Evolutionary conservation across 2,113 vertebrate species (phyloP), one percentile per base, ranked within the genome.

Genomic region (Gadus macrocephalus): DNA sequence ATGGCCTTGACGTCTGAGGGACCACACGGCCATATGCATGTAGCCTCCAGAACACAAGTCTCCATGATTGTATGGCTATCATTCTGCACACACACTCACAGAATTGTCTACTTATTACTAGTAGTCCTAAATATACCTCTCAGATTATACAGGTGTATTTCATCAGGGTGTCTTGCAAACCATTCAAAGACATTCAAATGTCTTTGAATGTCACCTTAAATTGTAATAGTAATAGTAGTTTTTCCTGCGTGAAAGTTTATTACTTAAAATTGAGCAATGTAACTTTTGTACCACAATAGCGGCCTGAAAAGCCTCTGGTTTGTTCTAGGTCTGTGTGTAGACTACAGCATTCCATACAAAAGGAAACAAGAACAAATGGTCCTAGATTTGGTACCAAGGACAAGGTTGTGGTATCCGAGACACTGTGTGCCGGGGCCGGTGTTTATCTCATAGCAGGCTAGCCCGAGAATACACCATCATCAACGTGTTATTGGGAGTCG

Each of bases 1-100:
- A 80, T 70, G 2, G 90, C 90, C 22, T 71, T 67, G 62, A 94
- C 64, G 28, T 87, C 94, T 95, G 27, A 19, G 12, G 42, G 42
- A 14, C 8, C 8, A 35, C 31, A 7, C 31, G 31, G 31, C 31
- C 31, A 35, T 35, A 7, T 7, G 31, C 31, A 35, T 35, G 4
- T 6, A 35, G 31, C 31, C 31, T 35, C 31, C 31, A 35, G 31
- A 35, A 4, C 31, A 35, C 31, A 7, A 35, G 31, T 35, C 4
- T 35, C 31, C 31, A 55, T 55, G 16, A 8, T 3, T 3, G 53
- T 55, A 9, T 16, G 16, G 12, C 3, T 15, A 15, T 15, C 53
- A 55, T 55, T 12, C 53, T 55, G 53, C 15, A 64, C 3, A 22
- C n/a, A 31, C 16, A 61, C 16, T 42, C 0, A 16, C 16, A 55